Conservation (phyloP, 2,888 invertebrate species). For the Drosophila colorata region DNA sequence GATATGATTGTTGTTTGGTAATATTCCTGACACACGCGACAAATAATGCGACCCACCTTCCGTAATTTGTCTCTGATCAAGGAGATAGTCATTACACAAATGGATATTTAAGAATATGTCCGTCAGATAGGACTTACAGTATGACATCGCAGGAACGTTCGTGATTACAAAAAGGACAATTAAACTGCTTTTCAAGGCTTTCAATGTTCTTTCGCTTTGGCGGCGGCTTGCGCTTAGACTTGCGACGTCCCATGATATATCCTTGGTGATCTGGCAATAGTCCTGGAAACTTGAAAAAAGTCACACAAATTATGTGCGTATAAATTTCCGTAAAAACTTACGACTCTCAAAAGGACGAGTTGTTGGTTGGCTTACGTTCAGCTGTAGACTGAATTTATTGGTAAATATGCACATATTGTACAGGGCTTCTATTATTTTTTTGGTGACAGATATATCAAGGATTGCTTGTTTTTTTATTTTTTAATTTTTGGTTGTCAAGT, state of each 20-base stretch:
- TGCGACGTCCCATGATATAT: slow-evolving; percentile 94
- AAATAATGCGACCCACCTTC: slow-evolving; percentile 96
- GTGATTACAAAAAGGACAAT: slow-evolving; percentile 99
- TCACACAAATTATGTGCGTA: neutral
- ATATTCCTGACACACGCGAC: slow-evolving; percentile 97
- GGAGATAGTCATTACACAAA: neutral
- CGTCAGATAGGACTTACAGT: slow-evolving; percentile 89
- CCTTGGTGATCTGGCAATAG: neutral
- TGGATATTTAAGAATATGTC: neutral
- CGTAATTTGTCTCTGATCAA: slow-evolving; percentile 93
- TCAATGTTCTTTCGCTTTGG: slow-evolving; percentile 95
- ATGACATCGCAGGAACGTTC: slow-evolving; percentile 99
- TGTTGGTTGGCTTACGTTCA: slow-evolving; percentile 4
- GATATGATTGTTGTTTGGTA: slow-evolving; percentile 98
- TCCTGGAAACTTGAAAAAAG: neutral
- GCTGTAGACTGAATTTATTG: slow-evolving; percentile 10
- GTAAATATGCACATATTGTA: neutral
- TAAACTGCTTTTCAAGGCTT: slow-evolving; percentile 97
- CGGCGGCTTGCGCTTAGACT: slow-evolving; percentile 98
- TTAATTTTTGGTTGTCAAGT: neutral
- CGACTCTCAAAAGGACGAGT: neutral
- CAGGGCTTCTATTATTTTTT: neutral
- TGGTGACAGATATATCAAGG: neutral
- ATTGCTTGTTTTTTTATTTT: slow-evolving; percentile 7
- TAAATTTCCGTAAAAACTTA: neutral